Conservation (phyloP, 2,797 vertebrate species). For the Cryptoblepharus egeriae region DNA sequence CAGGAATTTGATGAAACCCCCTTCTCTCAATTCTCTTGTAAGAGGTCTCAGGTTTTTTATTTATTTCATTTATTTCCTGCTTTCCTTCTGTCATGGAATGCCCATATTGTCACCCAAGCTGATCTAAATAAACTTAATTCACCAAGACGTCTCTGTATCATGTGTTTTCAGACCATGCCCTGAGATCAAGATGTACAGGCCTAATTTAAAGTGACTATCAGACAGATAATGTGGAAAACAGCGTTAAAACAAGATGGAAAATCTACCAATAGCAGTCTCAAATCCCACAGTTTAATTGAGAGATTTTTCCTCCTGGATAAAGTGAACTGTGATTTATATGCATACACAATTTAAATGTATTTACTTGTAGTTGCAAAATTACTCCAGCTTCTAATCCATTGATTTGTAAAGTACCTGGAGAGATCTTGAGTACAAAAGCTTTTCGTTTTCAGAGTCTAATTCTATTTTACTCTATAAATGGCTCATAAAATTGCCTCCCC, state of each 20-base stretch:
- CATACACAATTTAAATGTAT: slow-evolving; percentile 15
- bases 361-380: slow-evolving; percentile 22
- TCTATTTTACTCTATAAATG: slow-evolving; percentile 28
- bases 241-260: neutral
- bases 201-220: neutral
- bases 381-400: slow-evolving; percentile 40
- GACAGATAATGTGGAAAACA: neutral
- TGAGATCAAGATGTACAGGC: neutral
- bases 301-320: slow-evolving; percentile 13
- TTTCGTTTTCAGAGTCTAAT: slow-evolving; percentile 31
- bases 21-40: neutral
- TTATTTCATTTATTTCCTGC: too few relatives aligned
- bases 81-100: too few relatives aligned
- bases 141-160: too few relatives aligned
- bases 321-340: slow-evolving; percentile 24
- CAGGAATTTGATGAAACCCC: neutral
- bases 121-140: too few relatives aligned
- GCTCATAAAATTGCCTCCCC: slow-evolving; percentile 37
- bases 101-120: too few relatives aligned
- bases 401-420: slow-evolving; percentile 43
- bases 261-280: slow-evolving; percentile 5
- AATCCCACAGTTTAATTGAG: slow-evolving; percentile 16
- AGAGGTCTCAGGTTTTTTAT: too few relatives aligned
- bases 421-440: slow-evolving; percentile 24
- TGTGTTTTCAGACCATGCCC: too few relatives aligned